Conservation (phyloP, 1,140 invertebrate genomes). For the Pectinophora gossypiella region DNA sequence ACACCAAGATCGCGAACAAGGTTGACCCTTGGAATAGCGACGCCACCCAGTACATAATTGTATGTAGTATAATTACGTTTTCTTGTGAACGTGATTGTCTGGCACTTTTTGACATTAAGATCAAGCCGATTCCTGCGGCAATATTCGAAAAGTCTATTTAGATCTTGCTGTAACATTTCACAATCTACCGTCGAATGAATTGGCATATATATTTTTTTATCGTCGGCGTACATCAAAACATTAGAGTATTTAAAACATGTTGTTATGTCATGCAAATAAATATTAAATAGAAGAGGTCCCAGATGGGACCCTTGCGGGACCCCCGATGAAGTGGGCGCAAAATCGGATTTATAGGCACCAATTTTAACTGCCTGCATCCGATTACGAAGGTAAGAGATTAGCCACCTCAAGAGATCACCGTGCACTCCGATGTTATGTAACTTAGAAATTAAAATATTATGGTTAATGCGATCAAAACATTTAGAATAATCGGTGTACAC, state of each 20-base stretch:
- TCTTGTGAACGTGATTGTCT: too few relatives aligned
- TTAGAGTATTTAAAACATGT: not conserved
- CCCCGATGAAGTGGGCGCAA: not conserved
- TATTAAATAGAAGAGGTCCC: constrained; percentile 1
- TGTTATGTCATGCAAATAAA: constrained; percentile 1
- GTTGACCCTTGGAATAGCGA: too few relatives aligned
- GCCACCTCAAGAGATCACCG: constrained; percentile 6
- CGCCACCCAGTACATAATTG: too few relatives aligned
- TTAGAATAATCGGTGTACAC: constrained; percentile 17
- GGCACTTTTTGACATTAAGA: too few relatives aligned
- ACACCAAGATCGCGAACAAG: too few relatives aligned
- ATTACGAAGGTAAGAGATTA: constrained; percentile 1
- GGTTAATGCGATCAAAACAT: constrained; percentile 11
- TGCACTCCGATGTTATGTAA: constrained; percentile 1
- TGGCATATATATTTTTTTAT: too few relatives aligned
- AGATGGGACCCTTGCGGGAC: constrained; percentile 4
- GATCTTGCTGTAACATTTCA: too few relatives aligned
- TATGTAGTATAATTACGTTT: too few relatives aligned
- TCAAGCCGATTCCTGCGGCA: too few relatives aligned
- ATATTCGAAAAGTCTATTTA: too few relatives aligned
- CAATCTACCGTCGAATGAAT: too few relatives aligned
- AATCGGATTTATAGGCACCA: not conserved
- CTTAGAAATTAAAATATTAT: not conserved
- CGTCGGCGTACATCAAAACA: constrained; percentile 2
- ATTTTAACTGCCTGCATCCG: not conserved